These are phyloP conservation scores for Galeopterus variegatus DNA, from an alignment of 2,113 vertebrate species.

Conservation along the genomic window DNA sequence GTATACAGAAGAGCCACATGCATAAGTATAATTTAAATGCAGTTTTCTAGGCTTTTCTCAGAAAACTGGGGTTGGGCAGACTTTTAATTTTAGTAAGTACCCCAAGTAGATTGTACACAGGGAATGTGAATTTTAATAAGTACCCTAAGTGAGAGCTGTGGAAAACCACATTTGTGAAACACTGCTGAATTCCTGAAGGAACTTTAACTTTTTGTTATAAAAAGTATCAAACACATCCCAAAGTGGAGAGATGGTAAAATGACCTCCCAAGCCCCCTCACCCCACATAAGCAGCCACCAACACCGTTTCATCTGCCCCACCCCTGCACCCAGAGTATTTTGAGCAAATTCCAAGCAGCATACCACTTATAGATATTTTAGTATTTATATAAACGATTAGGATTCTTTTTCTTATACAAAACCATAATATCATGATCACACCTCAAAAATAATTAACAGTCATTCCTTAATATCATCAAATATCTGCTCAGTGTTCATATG, in stretches of 20 bases:
- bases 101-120: background rate
- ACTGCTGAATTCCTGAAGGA: background rate
- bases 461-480: background rate
- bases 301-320: background rate
- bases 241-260: background rate
- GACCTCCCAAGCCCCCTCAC: rapidly evolving
- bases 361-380: background rate
- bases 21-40: background rate
- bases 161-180: conserved; percentile 31
- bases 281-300: background rate
- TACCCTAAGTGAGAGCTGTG: background rate
- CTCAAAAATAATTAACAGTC: background rate
- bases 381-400: background rate
- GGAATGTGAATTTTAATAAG: background rate
- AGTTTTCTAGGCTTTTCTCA: background rate
- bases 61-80: background rate
- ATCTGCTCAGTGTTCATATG: background rate
- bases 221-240: background rate
- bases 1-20: background rate
- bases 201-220: background rate
- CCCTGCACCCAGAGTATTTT: background rate
- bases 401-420: background rate
- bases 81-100: background rate
- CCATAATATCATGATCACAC: background rate
- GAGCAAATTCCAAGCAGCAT: conserved; percentile 8